These are phyloP conservation scores for Vidua chalybeata DNA, from an alignment of 2,113 vertebrate species.

Conservation along the genomic window DNA sequence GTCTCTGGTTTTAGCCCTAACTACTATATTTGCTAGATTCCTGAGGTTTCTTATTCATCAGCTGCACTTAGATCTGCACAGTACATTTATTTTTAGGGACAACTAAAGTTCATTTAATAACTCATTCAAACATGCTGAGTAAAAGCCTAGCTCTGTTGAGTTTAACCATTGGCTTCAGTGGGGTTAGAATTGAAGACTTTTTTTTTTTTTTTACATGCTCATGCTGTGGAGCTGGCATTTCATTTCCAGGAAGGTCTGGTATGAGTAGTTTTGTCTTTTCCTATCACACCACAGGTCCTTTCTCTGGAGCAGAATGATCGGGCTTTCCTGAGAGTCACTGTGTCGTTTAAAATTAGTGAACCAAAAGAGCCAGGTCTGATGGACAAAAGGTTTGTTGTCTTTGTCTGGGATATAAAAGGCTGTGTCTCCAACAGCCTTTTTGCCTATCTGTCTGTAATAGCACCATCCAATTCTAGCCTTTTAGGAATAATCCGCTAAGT, in stretches of 20 bases:
- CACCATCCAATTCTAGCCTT: background rate
- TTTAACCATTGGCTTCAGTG: constrained; percentile 31
- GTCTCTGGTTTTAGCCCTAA: background rate
- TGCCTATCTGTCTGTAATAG: background rate
- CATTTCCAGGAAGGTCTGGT: constrained; percentile 39
- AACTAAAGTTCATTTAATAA: constrained; percentile 24
- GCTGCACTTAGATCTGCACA: background rate
- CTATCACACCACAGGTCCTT: background rate
- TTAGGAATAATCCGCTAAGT: background rate
- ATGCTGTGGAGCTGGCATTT: background rate
- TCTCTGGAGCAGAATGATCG: background rate
- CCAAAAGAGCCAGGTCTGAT: background rate
- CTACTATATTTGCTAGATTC: constrained; percentile 16
- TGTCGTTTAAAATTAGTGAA: constrained; percentile 40
- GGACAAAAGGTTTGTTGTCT: constrained; percentile 9
- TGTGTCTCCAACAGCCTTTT: background rate
- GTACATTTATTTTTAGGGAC: constrained; percentile 39
- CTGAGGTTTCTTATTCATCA: constrained; percentile 28
- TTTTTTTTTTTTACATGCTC: constrained; percentile 14
- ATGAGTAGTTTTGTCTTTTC: constrained; percentile 8
- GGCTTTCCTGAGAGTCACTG: background rate
- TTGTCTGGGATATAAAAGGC: constrained; percentile 24
- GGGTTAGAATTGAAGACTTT: background rate
- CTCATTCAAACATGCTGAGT: constrained; percentile 57
- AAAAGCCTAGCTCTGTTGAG: constrained; percentile 43